Percentiles rank a stretch among this genome's conserved stretches.
These are phyloP conservation scores for Takifugu bimaculatus DNA, from an alignment of 2,113 vertebrate species.

Conservation along the genomic window DNA sequence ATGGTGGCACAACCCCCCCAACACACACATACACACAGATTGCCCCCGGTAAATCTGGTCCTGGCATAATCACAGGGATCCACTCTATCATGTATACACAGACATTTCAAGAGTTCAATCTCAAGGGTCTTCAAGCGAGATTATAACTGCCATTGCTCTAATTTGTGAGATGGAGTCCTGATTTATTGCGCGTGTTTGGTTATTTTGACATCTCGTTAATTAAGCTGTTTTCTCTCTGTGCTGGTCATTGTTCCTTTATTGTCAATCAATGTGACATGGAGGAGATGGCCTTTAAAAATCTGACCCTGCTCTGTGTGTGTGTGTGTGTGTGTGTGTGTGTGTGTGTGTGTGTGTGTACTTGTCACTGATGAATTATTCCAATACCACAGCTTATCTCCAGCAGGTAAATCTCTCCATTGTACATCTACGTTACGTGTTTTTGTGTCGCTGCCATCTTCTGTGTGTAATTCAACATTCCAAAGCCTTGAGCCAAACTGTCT, in stretches of 20 bases:
- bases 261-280: slow-evolving; percentile 55
- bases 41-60: background rate
- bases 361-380: slow-evolving; percentile 40
- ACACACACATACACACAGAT: no score
- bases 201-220: slow-evolving; percentile 48
- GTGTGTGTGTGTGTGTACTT: background rate
- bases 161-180: slow-evolving; percentile 53
- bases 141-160: slow-evolving; percentile 30
- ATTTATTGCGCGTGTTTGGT: slow-evolving; percentile 50
- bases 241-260: slow-evolving; percentile 57
- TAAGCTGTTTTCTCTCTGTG: slow-evolving; percentile 20
- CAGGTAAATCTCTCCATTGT: slow-evolving; percentile 26
- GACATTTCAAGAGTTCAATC: slow-evolving; percentile 18
- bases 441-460: background rate
- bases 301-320: slow-evolving; percentile 26
- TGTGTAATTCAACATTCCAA: slow-evolving; percentile 56
- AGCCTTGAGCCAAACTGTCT: slow-evolving; percentile 56
- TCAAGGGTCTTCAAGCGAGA: slow-evolving; percentile 27
- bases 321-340: slow-evolving; percentile 3
- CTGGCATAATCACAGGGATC: background rate
- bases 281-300: slow-evolving; percentile 48
- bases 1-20: no score
- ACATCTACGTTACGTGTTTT: slow-evolving; percentile 10
- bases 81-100: background rate
- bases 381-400: slow-evolving; percentile 32